These are phyloP conservation scores for Triops longicaudatus DNA, from an alignment of 1,140 invertebrate genomes.

Conservation along the genomic window DNA sequence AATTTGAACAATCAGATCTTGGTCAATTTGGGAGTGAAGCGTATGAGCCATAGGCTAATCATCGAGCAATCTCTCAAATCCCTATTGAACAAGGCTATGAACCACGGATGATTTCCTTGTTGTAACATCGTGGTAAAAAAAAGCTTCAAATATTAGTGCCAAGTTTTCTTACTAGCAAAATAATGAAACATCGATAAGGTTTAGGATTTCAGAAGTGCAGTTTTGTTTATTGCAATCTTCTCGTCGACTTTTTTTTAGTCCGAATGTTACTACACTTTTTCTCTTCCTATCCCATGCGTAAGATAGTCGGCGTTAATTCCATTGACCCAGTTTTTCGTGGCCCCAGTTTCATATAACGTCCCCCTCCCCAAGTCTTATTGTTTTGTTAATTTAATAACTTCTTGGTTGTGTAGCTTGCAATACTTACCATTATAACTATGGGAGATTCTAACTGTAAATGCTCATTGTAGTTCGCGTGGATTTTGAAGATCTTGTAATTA, in stretches of 20 bases:
- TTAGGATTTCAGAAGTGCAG: background rate
- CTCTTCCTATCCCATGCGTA: background rate
- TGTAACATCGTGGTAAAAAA: background rate
- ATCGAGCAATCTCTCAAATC: slow-evolving; percentile 44
- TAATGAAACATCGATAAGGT: background rate
- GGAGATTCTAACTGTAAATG: slow-evolving; percentile 8
- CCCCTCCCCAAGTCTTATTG: background rate
- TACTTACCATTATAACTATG: background rate
- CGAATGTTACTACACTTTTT: background rate
- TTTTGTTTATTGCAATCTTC: slow-evolving; percentile 1
- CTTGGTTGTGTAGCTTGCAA: slow-evolving; percentile 7
- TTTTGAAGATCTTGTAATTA: slow-evolving; percentile 16
- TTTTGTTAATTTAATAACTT: background rate
- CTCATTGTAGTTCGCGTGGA: slow-evolving; percentile 1
- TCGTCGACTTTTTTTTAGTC: background rate
- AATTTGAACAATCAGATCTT: slow-evolving; percentile 45
- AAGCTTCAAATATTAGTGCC: slow-evolving; percentile 10
- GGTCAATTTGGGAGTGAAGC: slow-evolving; percentile 46
- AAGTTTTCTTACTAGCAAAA: slow-evolving; percentile 3
- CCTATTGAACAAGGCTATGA: slow-evolving; percentile 1
- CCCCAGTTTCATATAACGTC: background rate
- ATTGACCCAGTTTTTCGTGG: background rate
- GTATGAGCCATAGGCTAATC: slow-evolving; percentile 47
- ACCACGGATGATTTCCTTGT: background rate
- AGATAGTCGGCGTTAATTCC: background rate